Evolutionary conservation across 2,113 vertebrate species (phyloP).

Genomic region (Psittacus erithacus): DNA sequence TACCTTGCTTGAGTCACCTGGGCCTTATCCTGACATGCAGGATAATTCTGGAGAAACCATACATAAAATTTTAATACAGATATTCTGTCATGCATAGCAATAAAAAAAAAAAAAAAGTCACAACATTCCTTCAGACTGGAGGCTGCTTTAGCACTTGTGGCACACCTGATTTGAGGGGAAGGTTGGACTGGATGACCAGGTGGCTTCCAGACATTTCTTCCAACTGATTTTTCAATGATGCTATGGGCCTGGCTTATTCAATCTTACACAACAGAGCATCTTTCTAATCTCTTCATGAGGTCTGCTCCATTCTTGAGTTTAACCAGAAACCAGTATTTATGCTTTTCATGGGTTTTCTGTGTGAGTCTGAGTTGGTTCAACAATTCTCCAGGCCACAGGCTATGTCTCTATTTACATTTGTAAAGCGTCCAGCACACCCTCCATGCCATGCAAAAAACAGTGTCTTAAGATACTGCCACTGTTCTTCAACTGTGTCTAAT

Average conservation of each 20-base stretch:
- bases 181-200: background rate
- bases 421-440: background rate
- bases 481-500: background rate
- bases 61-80: background rate
- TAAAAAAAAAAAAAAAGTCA: background rate
- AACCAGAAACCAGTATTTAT: background rate
- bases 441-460: background rate
- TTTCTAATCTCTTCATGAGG: background rate
- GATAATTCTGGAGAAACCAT: background rate
- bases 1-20: background rate
- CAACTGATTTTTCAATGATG: background rate
- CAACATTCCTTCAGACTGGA: background rate
- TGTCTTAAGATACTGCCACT: background rate
- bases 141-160: background rate
- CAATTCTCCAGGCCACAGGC: background rate
- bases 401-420: background rate
- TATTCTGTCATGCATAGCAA: background rate
- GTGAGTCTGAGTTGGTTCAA: background rate
- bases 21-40: background rate
- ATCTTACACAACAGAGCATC: background rate
- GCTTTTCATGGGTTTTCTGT: background rate
- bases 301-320: background rate
- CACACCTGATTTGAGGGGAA: background rate
- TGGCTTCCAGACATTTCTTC: background rate
- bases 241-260: background rate